phyloP scores from a whole-genome alignment of 2,113 vertebrate species.

The Xenus cinereus region DNA sequence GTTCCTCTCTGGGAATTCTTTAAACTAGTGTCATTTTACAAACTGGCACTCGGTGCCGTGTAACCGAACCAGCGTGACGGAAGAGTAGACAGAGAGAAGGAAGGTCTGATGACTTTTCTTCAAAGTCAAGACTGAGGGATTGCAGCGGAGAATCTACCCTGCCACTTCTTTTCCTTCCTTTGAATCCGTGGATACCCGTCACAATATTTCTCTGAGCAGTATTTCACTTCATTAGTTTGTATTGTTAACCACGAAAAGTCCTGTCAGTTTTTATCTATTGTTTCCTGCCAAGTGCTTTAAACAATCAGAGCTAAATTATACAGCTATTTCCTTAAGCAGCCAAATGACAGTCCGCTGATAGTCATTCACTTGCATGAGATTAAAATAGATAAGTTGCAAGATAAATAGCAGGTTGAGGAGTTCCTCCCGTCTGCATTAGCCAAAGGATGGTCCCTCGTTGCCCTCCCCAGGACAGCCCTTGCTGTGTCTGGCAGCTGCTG shows the following conservation, averaged over 20 bases:
- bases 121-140: background rate
- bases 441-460: background rate
- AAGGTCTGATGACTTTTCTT: background rate
- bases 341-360: background rate
- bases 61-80: background rate
- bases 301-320: slow-evolving; percentile 12
- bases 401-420: background rate
- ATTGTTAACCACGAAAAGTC: slow-evolving; percentile 42
- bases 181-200: background rate
- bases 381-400: background rate
- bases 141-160: background rate
- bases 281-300: slow-evolving; percentile 38
- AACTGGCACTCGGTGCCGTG: background rate
- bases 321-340: slow-evolving; percentile 3
- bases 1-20: background rate
- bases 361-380: background rate
- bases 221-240: slow-evolving; percentile 39
- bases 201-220: slow-evolving; percentile 37
- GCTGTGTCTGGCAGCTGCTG: background rate
- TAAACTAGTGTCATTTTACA: background rate
- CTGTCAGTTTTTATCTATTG: slow-evolving; percentile 57
- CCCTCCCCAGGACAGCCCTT: background rate
- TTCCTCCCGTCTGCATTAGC: background rate
- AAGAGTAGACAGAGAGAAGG: background rate
- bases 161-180: background rate